Base-by-base conservation (phyloP, 2,888 invertebrate species). In the Sycophila texana region DNA sequence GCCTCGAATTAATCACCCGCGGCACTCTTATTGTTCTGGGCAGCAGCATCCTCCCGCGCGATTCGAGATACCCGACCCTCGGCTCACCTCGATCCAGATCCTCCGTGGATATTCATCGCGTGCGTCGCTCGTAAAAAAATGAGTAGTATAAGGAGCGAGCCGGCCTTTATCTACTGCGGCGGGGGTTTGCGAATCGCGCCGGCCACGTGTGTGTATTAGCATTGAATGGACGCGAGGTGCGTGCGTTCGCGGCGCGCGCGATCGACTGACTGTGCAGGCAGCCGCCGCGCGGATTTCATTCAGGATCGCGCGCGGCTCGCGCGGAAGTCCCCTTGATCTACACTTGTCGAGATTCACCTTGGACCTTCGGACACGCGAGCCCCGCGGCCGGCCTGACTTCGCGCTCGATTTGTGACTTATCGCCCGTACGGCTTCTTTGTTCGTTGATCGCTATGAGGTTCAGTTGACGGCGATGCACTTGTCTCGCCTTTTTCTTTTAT, bases 311-410 rank as follows among this genome's bases (percentile, higher is more conserved):
- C n/a, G n/a, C n/a, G 16, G 2, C 12, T 10, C 4, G 39, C 18
- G 13, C 47, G 71, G 75, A 71, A 75, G 70, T 74, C 47, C 49
- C 72, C 74, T 79, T 72, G 79, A 80, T 80, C 76, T 60, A 49
- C 70, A 22, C 16, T 53, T 76, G 76, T 76, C 65, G 71, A 74
- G 66, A 79, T 79, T 80, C 80, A 63, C 76, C 74, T 79, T 74
- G 67, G 78, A 79, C 73, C 74, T 78, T 39, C 30, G 67, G 65
- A 3, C 7, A 4, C 18, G 51, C 18, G 60, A 30, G 10, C 18
- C 22, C 20, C 55, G 49, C 61, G 26, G 39, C 61, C 39, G 22
- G 26, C 49, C 63, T 39, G 39, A 39, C 39, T 39, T 26, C 22
- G 7, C 18, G 30, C 22, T 22, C 30, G 14, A 20, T 53, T 73